A percentile compares a stretch with the other conserved stretches of the same genome.
Conservation (phyloP, 2,888 invertebrate species). For the Sminthurides aquaticus region DNA sequence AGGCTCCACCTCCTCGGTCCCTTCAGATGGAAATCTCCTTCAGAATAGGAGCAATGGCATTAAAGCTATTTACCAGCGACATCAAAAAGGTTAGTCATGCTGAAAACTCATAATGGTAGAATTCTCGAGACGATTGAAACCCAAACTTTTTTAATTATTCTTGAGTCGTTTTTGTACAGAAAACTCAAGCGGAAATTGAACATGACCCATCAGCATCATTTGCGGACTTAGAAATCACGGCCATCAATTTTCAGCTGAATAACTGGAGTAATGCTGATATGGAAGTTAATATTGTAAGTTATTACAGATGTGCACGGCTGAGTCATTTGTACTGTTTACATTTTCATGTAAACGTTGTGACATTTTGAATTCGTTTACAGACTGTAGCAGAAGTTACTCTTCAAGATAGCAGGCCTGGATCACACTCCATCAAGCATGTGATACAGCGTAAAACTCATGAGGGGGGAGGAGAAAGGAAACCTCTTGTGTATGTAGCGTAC, state of each 20-base stretch:
- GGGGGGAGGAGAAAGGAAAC: not conserved
- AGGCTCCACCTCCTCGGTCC: not conserved
- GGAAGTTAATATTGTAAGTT: slow-evolving; percentile 24
- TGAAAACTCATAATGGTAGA: not conserved
- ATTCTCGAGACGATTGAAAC: not conserved
- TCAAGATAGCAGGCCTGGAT: slow-evolving; percentile 37
- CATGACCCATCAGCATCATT: slow-evolving; percentile 32
- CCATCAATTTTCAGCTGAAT: slow-evolving; percentile 26
- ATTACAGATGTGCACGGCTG: too few species aligned
- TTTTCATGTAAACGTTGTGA: not conserved
- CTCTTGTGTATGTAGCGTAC: slow-evolving; percentile 33
- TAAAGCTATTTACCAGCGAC: not conserved
- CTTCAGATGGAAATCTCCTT: not conserved
- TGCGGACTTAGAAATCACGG: slow-evolving; percentile 36
- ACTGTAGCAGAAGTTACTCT: slow-evolving; percentile 31
- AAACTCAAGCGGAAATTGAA: slow-evolving; percentile 10
- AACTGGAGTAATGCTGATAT: slow-evolving; percentile 32
- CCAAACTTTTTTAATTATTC: not conserved
- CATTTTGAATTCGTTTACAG: slow-evolving; percentile 20
- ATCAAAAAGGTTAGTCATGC: not conserved
- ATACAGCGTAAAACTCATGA: slow-evolving; percentile 28
- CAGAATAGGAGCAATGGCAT: not conserved
- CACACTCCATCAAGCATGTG: slow-evolving; percentile 32
- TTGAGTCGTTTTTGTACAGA: slow-evolving; percentile 17
- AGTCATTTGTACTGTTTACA: too few species aligned